A percentile compares a stretch with the other conserved stretches of the same genome.
phyloP scores from a whole-genome alignment of 2,888 invertebrate genomes.

The Chironomus tentans region DNA sequence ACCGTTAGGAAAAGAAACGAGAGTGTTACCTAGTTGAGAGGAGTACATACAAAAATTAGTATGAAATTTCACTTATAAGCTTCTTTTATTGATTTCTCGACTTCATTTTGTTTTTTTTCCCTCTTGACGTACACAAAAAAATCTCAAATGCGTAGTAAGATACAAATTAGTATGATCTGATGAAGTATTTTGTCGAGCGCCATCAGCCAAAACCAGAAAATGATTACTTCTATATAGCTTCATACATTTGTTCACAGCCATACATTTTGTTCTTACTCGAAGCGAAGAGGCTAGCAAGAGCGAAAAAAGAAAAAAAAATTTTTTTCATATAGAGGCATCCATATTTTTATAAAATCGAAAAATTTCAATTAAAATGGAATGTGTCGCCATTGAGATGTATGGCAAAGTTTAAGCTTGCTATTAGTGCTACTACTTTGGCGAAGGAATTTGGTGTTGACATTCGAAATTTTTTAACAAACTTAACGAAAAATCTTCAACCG shows the following conservation, averaged over 20 bases:
- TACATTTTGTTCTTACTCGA: constrained; percentile 2
- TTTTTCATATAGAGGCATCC: background rate
- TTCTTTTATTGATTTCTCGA: constrained; percentile 21
- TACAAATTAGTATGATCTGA: background rate
- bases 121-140: constrained; percentile 18
- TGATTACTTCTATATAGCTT: background rate
- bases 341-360: constrained; percentile 16
- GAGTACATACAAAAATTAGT: background rate
- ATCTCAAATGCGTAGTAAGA: constrained; percentile 3
- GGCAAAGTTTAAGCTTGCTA: background rate
- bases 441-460: constrained; percentile 17
- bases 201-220: background rate
- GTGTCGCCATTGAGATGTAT: background rate
- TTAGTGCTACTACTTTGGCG: background rate
- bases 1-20: background rate
- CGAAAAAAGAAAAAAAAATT: background rate
- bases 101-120: constrained; percentile 22
- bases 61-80: background rate
- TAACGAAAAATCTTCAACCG: constrained; percentile 16
- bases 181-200: background rate
- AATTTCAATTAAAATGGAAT: constrained; percentile 23
- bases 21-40: background rate
- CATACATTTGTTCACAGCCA: background rate
- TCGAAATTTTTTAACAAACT: constrained; percentile 14
- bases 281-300: background rate